A percentile compares a stretch with the other conserved stretches of the same genome.
Conservation (phyloP, 2,888 invertebrate genomes). For the Tromatobia lineatoria region DNA sequence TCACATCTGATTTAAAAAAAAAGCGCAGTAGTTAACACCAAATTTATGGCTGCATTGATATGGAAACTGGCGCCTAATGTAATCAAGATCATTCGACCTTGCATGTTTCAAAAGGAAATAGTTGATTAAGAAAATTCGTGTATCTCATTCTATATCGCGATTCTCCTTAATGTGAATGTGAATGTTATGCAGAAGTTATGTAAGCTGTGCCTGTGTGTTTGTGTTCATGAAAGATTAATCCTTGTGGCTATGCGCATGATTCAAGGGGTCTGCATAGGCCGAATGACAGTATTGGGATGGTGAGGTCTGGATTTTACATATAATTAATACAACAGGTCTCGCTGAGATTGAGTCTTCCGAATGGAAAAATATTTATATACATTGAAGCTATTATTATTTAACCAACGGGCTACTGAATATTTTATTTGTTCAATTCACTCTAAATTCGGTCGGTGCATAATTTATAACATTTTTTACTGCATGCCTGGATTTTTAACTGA, state of each 20-base stretch:
- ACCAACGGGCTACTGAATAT: too few species aligned
- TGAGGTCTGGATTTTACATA: too few species aligned
- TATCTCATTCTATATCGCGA: background rate
- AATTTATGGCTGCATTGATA: background rate
- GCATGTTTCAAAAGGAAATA: background rate
- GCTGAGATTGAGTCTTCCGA: too few species aligned
- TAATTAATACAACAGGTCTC: too few species aligned
- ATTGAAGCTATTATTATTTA: too few species aligned
- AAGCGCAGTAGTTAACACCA: background rate
- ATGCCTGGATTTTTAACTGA: too few species aligned
- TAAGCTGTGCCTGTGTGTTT: background rate
- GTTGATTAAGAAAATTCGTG: background rate
- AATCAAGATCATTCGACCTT: background rate
- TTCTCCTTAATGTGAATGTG: background rate
- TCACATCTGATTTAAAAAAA: background rate
- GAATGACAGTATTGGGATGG: too few species aligned
- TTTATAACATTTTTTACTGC: too few species aligned
- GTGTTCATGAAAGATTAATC: constrained; percentile 2
- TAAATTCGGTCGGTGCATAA: too few species aligned
- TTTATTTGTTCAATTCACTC: too few species aligned
- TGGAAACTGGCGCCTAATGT: background rate
- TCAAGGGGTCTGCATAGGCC: background rate
- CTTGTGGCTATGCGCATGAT: constrained; percentile 10
- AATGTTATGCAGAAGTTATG: background rate
- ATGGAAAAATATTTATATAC: too few species aligned